These are phyloP conservation scores for Lysandra bellargus DNA, from an alignment of 2,888 invertebrate genomes.

Conservation along the genomic window DNA sequence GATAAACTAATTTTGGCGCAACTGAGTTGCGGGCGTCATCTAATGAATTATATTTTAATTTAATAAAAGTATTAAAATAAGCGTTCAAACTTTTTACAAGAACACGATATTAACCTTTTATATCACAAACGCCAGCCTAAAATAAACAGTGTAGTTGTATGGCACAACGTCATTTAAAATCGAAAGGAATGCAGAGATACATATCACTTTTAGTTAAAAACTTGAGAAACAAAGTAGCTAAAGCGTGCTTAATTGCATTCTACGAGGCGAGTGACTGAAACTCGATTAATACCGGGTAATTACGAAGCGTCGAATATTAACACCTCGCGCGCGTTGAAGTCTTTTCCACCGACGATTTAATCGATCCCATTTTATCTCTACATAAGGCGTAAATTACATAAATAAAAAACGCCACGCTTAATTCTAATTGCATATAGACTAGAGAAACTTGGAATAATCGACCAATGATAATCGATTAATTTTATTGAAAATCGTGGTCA, in stretches of 20 bases:
- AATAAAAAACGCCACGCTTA: slow-evolving; percentile 21
- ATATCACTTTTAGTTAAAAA: neutral
- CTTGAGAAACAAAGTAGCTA: neutral
- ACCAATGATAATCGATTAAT: slow-evolving; percentile 68
- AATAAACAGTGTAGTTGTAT: neutral
- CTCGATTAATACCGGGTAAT: slow-evolving; percentile 19
- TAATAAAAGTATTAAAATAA: neutral
- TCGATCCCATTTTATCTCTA: slow-evolving; percentile 19
- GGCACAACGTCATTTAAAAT: neutral
- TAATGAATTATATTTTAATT: no score
- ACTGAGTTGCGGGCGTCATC: no score
- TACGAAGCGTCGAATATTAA: slow-evolving; percentile 16
- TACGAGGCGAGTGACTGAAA: slow-evolving; percentile 13
- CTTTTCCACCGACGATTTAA: slow-evolving; percentile 44
- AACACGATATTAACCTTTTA: neutral
- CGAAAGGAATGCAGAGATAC: neutral
- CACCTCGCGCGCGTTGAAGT: slow-evolving; percentile 48
- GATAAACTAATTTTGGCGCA: no score
- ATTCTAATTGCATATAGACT: slow-evolving; percentile 21
- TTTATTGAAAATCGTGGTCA: slow-evolving; percentile 56
- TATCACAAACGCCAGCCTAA: neutral
- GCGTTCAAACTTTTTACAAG: neutral
- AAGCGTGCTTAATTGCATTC: slow-evolving; percentile 12
- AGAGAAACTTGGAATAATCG: slow-evolving; percentile 43
- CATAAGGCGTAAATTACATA: slow-evolving; percentile 18